phyloP scores from a whole-genome alignment of 2,797 vertebrate species.

The Sciurus vulgaris region DNA sequence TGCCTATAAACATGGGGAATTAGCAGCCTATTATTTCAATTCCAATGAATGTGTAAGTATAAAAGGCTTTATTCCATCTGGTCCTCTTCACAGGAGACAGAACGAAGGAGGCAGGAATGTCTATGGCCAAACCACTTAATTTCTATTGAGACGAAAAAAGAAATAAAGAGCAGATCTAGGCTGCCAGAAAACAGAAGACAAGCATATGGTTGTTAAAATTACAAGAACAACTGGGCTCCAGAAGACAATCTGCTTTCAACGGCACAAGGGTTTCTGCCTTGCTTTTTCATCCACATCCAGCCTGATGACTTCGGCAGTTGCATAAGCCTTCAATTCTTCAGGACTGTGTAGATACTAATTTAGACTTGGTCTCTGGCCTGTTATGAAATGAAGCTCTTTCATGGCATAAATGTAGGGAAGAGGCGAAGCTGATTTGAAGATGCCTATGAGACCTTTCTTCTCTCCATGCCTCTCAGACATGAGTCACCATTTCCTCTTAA shows the following conservation, averaged over 20 bases:
- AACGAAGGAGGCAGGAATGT: slow-evolving; percentile 37
- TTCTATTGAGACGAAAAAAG: slow-evolving; percentile 63
- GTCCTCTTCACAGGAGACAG: slow-evolving; percentile 13
- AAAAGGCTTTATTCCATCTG: slow-evolving; percentile 35
- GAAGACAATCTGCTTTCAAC: not conserved
- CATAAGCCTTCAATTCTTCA: slow-evolving; percentile 22
- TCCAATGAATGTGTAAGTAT: not conserved
- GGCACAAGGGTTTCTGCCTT: not conserved
- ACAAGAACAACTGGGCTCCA: slow-evolving; percentile 1
- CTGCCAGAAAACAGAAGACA: slow-evolving; percentile 63
- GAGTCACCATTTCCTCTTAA: slow-evolving; percentile 58
- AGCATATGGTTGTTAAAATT: slow-evolving; percentile 62
- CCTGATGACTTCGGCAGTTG: not conserved
- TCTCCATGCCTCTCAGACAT: not conserved
- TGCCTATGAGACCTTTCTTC: slow-evolving; percentile 18
- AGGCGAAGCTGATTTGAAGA: not conserved
- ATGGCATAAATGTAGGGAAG: not conserved
- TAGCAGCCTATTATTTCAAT: slow-evolving; percentile 43
- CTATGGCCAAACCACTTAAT: slow-evolving; percentile 54
- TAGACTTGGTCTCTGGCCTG: not conserved
- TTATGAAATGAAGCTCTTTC: slow-evolving; percentile 18
- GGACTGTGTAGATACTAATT: not conserved
- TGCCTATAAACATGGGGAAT: slow-evolving; percentile 5
- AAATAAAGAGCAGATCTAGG: slow-evolving; percentile 52
- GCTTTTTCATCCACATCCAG: slow-evolving; percentile 13